phyloP scores from a whole-genome alignment of 1,140 invertebrate species.

The Mercenaria mercenaria region DNA sequence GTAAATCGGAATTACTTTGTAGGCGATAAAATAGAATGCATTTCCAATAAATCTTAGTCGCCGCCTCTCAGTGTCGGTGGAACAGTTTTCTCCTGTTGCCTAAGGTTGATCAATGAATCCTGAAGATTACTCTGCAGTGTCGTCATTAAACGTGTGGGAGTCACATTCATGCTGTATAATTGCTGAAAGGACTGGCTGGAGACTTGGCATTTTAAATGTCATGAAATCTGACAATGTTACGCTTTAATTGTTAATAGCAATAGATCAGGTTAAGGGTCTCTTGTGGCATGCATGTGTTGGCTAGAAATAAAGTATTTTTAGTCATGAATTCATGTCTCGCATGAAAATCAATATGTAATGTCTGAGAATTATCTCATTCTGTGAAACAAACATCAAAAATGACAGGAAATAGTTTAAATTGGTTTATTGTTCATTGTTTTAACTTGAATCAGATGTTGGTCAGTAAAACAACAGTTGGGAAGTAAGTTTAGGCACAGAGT shows the following conservation, averaged over 20 bases:
- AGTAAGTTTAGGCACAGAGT: too few relatives aligned
- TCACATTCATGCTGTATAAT: background rate
- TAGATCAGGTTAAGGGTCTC: background rate
- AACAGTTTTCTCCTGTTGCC: background rate
- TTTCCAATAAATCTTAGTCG: background rate
- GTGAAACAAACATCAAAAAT: too few relatives aligned
- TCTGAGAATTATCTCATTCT: background rate
- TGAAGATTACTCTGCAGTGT: background rate
- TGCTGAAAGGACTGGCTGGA: background rate
- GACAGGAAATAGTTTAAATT: too few relatives aligned
- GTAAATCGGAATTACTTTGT: background rate
- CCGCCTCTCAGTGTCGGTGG: background rate
- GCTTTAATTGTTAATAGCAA: too few relatives aligned
- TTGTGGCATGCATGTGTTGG: too few relatives aligned
- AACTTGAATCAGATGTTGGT: too few relatives aligned
- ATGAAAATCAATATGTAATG: conserved; percentile 7
- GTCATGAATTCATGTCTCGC: background rate
- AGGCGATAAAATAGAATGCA: background rate
- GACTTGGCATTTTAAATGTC: background rate
- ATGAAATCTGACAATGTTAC: background rate
- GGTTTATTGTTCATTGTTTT: too few relatives aligned
- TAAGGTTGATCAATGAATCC: background rate
- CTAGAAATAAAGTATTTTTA: background rate
- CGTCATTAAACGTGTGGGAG: background rate
- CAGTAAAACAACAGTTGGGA: too few relatives aligned